Base-by-base conservation (phyloP, 2,113 vertebrate species). In the Pseudorhombus dupliciocellatus region DNA sequence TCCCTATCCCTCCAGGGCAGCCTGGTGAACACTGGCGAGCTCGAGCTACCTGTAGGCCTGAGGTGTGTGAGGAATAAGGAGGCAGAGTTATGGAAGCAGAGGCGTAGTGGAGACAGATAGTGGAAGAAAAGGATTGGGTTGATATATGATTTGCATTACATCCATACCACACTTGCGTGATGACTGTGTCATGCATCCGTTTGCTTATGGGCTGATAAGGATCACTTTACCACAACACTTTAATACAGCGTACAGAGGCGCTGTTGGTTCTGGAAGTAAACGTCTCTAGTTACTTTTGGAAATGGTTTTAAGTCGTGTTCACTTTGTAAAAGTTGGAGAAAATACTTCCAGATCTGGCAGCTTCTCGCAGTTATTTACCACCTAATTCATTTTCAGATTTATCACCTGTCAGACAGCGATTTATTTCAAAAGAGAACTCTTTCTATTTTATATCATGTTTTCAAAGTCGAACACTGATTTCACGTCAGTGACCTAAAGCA, bases 1-100 rank as follows among this genome's bases (percentile, higher is more conserved):
- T 88, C 60, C 53, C 55, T 28, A 52, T 88, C 69, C 81, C 66
- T 83, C 16, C 75, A 81, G 88, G 84, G 66, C 78, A 62, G 59
- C 72, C 40, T 48, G 51, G 82, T 83, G 81, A 84, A 70, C 73
- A 54, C 55, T 70, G 75, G 69, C 28, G 12, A 66, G 54, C 5
- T 31, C 42, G n/a, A 65, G 60, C 4, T 40, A 34, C 70, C 52
- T 78, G 64, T 82, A 61, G 68, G 56, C 48, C 53, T 7, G 34
- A 48, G 74, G 74, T 66, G 53, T 67, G 50, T 51, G 81, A 64
- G 54, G 72, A 75, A 51, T 59, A 64, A 46, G 74, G 62, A 69
- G 53, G 10, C 16, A 1, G 44, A 64, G 63, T 55, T 53, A 46
- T 57, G 57, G 65, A 1, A 50, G 34, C 30, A 26, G 59, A 42